phyloP scores from a whole-genome alignment of 2,888 invertebrate genomes.

The Scotopteryx bipunctaria region DNA sequence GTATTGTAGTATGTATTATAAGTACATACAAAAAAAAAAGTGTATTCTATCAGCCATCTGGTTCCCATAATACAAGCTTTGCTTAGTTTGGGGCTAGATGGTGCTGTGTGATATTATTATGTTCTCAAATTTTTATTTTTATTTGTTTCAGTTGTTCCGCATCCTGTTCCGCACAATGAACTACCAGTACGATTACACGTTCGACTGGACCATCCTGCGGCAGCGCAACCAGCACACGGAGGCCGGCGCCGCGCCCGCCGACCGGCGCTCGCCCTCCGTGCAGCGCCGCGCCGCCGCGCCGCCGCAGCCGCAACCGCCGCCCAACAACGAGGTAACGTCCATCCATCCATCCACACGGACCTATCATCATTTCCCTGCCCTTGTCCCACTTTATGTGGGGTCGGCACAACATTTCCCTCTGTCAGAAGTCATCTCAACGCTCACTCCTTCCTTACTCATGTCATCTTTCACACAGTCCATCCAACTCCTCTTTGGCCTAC shows the following conservation, averaged over 20 bases:
- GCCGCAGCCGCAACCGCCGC: conserved; percentile 66
- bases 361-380: not conserved
- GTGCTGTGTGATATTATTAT: no score
- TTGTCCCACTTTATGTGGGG: not conserved
- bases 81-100: no score
- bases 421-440: no score
- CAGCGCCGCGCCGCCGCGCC: conserved; percentile 71
- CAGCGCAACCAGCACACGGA: conserved; percentile 88
- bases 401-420: no score
- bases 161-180: conserved; percentile 99
- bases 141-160: conserved; percentile 88
- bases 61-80: no score
- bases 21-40: no score
- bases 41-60: no score
- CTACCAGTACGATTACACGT: conserved; percentile 99
- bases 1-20: no score
- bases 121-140: not conserved
- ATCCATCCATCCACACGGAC: conserved; percentile 66
- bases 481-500: no score
- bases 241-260: conserved; percentile 64
- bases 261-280: conserved; percentile 74
- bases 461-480: no score
- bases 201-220: conserved; percentile 99
- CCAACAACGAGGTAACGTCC: conserved; percentile 66
- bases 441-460: no score